Evolutionary conservation across 2,797 vertebrate species (phyloP).

Genomic region (Otus scops): DNA sequence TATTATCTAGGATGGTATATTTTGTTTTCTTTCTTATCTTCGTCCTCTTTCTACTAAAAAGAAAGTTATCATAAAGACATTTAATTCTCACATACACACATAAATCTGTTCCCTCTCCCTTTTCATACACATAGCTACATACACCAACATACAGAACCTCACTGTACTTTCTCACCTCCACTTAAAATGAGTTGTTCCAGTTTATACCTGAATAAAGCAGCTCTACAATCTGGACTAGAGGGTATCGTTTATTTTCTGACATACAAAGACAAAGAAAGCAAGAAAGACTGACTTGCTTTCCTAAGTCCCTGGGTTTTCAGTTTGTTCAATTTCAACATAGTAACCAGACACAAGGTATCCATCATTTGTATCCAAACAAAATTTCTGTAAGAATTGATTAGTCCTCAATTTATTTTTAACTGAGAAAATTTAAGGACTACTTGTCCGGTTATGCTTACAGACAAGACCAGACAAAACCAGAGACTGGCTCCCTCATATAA

Average conservation of each 20-base stretch:
- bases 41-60: conserved; percentile 81
- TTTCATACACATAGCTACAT: not conserved
- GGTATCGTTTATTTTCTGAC: not conserved
- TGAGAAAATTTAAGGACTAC: not conserved
- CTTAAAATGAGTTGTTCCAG: not conserved
- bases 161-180: not conserved
- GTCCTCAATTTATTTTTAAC: not conserved
- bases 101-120: not conserved
- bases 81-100: not conserved
- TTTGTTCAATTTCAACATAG: not conserved
- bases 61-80: not conserved
- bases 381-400: not conserved
- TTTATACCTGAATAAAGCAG: not conserved
- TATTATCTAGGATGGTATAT: conserved; percentile 90
- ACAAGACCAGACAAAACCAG: not conserved
- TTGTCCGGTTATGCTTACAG: not conserved
- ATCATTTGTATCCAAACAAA: not conserved
- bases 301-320: not conserved
- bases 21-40: conserved; percentile 89
- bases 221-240: not conserved
- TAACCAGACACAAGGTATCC: not conserved
- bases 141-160: not conserved
- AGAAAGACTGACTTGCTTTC: not conserved
- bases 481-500: not conserved
- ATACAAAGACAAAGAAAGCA: not conserved